Percentiles rank a stretch among this genome's conserved stretches.
These are phyloP conservation scores for Pedetes capensis DNA, from an alignment of 2,113 vertebrate genomes.

Conservation along the genomic window DNA sequence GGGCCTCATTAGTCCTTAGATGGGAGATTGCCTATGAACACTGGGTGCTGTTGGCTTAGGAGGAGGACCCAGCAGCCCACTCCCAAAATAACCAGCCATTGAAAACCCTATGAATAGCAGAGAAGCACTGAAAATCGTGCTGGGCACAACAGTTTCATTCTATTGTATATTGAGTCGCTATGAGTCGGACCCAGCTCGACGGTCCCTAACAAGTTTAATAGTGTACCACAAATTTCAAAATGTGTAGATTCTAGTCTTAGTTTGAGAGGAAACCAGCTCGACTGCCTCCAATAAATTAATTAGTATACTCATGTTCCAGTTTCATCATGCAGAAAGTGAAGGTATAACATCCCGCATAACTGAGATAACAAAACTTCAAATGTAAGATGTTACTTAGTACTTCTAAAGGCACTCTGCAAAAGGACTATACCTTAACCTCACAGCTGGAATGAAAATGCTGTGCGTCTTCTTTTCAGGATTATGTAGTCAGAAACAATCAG, in stretches of 20 bases:
- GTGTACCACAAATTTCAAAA: not conserved
- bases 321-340: not conserved
- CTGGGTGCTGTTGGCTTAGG: too few species aligned
- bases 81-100: too few species aligned
- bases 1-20: too few species aligned
- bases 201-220: too few species aligned
- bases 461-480: too few species aligned
- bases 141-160: too few species aligned
- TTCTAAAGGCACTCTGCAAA: not conserved
- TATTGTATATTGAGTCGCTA: too few species aligned
- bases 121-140: too few species aligned
- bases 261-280: not conserved
- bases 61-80: too few species aligned
- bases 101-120: too few species aligned
- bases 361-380: not conserved
- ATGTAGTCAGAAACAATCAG: not conserved
- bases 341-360: not conserved
- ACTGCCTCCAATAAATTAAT: not conserved
- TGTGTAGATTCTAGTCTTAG: not conserved
- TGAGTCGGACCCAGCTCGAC: too few species aligned
- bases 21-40: too few species aligned
- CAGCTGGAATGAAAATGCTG: not conserved
- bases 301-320: not conserved
- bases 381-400: not conserved
- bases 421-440: not conserved